These are phyloP conservation scores for Drosophila carrolli DNA, from an alignment of 1,140 invertebrate genomes.

Conservation along the genomic window DNA sequence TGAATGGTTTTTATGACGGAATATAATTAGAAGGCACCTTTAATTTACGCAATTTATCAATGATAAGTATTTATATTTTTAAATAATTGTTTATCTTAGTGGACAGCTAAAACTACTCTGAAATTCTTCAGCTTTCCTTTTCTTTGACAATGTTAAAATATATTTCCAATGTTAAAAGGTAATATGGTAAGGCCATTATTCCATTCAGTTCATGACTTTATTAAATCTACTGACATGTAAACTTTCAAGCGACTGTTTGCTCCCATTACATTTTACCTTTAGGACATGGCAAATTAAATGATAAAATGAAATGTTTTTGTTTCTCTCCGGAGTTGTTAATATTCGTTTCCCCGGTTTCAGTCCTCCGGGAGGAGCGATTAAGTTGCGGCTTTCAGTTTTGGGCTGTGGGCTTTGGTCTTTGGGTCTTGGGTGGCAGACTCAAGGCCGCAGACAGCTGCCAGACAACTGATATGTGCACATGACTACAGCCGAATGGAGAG, in stretches of 20 bases:
- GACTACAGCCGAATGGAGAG: conserved; percentile 54
- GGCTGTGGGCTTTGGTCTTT: conserved; percentile 1
- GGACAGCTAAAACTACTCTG: too few relatives aligned
- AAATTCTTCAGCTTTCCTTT: not conserved
- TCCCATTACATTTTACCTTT: conserved; percentile 32
- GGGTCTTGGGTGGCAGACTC: conserved; percentile 39
- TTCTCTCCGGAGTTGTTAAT: conserved; percentile 48
- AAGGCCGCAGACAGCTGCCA: conserved; percentile 83
- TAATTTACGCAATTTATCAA: too few relatives aligned
- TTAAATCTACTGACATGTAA: conserved; percentile 9
- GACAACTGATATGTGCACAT: conserved; percentile 83
- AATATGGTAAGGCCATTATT: not conserved
- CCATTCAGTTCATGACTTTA: conserved; percentile 17
- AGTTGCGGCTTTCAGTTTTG: conserved; percentile 75
- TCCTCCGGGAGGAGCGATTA: conserved; percentile 58
- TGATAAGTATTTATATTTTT: too few relatives aligned
- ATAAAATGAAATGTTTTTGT: conserved; percentile 37
- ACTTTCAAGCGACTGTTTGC: conserved; percentile 14
- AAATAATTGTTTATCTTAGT: too few relatives aligned
- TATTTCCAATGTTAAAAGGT: not conserved
- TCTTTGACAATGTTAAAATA: not conserved
- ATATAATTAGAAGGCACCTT: too few relatives aligned
- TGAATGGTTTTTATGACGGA: conserved; percentile 5
- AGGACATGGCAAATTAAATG: conserved; percentile 60
- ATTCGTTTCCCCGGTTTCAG: conserved; percentile 10